A percentile compares a stretch with the other conserved stretches of the same genome.
Evolutionary conservation across 2,797 vertebrate species (phyloP).

Genomic region (Chelonia mydas): DNA sequence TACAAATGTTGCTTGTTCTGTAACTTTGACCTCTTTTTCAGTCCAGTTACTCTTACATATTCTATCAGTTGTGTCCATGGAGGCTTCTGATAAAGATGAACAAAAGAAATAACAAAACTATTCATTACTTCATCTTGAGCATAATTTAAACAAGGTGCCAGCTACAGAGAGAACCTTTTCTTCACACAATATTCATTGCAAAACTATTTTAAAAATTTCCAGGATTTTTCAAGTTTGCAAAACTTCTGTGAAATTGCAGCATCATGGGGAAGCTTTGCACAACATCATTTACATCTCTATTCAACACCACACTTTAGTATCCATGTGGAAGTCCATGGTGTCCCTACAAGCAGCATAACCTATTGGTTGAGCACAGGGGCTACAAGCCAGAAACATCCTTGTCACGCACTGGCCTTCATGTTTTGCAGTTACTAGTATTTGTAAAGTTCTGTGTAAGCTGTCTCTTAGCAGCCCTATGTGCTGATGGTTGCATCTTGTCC

Average conservation of each 20-base stretch:
- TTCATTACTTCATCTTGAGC: background rate
- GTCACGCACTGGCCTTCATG: too few relatives aligned
- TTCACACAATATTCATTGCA: background rate
- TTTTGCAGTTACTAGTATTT: too few relatives aligned
- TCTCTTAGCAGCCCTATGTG: too few relatives aligned
- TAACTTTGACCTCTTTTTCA: background rate
- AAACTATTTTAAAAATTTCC: slow-evolving; percentile 1
- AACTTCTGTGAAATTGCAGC: slow-evolving; percentile 14
- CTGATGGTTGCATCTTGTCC: too few relatives aligned
- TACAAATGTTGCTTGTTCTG: background rate
- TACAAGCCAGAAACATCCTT: too few relatives aligned
- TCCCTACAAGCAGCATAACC: background rate
- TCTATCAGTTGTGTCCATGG: slow-evolving; percentile 34
- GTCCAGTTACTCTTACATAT: background rate
- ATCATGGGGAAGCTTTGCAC: background rate
- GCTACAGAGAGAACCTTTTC: slow-evolving; percentile 15
- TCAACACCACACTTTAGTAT: background rate
- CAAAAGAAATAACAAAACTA: slow-evolving; percentile 11
- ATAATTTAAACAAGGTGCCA: background rate
- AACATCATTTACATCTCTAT: background rate
- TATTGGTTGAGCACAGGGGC: too few relatives aligned
- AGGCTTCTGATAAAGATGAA: slow-evolving; percentile 29
- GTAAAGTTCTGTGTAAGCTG: too few relatives aligned
- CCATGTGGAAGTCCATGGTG: background rate
- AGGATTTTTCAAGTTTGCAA: slow-evolving; percentile 1